phyloP scores from a whole-genome alignment of 2,113 vertebrate genomes.

The Oriolus oriolus region DNA sequence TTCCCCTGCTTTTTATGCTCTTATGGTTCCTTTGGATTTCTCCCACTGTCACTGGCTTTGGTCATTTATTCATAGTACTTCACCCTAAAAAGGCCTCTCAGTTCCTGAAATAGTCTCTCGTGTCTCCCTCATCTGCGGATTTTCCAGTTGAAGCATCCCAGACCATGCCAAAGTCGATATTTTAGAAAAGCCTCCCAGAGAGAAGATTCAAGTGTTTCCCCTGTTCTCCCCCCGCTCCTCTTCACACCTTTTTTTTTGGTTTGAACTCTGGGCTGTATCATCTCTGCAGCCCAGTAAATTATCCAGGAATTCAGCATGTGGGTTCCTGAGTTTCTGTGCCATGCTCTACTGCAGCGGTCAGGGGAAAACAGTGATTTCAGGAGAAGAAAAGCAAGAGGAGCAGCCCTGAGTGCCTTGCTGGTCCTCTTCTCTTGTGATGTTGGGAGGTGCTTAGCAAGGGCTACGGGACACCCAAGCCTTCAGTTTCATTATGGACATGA shows the following conservation, averaged over 20 bases:
- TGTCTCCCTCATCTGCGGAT: background rate
- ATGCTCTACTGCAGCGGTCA: rapidly evolving
- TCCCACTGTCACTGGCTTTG: background rate
- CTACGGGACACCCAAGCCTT: background rate
- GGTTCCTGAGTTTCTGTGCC: background rate
- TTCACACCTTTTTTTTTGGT: background rate
- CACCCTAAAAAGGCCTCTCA: background rate
- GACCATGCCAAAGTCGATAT: background rate
- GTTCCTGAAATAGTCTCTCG: background rate
- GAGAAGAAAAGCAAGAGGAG: background rate
- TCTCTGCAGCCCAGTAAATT: background rate
- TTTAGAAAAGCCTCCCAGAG: background rate
- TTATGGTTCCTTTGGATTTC: background rate
- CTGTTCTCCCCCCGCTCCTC: rapidly evolving
- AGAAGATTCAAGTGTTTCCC: background rate
- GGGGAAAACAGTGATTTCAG: background rate
- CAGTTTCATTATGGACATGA: background rate
- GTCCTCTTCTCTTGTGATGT: background rate
- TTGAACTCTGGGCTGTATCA: background rate
- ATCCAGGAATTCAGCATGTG: background rate
- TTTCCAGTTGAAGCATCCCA: conserved; percentile 21
- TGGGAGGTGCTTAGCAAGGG: background rate
- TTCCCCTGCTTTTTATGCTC: background rate
- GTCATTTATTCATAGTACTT: background rate
- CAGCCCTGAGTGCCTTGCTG: background rate